phyloP scores from a whole-genome alignment of 1,140 invertebrate species.

The Centruroides sculpturatus region DNA sequence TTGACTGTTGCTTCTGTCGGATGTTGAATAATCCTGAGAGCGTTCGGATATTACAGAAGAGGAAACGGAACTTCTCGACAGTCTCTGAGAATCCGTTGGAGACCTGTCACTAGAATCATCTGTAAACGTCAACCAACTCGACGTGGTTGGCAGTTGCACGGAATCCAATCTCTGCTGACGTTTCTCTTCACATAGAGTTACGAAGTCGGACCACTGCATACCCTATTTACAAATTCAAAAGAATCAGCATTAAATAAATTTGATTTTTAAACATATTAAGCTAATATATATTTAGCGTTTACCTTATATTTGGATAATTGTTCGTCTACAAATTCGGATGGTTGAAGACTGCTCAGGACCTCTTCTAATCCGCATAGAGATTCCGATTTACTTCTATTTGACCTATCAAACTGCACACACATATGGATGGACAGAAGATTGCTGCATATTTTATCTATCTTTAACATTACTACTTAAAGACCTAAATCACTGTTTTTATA shows the following conservation, averaged over 20 bases:
- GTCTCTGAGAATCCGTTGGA: background rate
- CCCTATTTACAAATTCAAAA: too few relatives aligned
- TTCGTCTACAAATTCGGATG: conserved; percentile 43
- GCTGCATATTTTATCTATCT: too few relatives aligned
- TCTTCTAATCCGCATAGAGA: conserved; percentile 38
- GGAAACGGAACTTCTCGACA: background rate
- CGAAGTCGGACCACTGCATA: conserved; percentile 15
- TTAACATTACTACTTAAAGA: too few relatives aligned
- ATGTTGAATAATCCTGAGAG: too few relatives aligned
- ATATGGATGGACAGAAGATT: conserved; percentile 18
- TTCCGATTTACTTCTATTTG: conserved; percentile 36
- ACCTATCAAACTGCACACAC: conserved; percentile 38
- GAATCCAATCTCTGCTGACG: background rate
- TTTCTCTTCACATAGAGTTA: conserved; percentile 3
- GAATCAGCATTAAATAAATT: background rate
- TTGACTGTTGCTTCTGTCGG: too few relatives aligned
- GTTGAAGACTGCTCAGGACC: conserved; percentile 36
- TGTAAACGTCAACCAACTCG: background rate
- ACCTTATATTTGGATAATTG: conserved; percentile 41
- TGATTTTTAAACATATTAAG: background rate
- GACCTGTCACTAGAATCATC: background rate
- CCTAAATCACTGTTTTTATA: too few relatives aligned
- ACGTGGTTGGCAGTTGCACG: background rate
- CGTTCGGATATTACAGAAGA: too few relatives aligned
- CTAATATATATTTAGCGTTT: conserved; percentile 8